phyloP scores from a whole-genome alignment of 1,140 invertebrate species.

The Nasonia longicornis region DNA sequence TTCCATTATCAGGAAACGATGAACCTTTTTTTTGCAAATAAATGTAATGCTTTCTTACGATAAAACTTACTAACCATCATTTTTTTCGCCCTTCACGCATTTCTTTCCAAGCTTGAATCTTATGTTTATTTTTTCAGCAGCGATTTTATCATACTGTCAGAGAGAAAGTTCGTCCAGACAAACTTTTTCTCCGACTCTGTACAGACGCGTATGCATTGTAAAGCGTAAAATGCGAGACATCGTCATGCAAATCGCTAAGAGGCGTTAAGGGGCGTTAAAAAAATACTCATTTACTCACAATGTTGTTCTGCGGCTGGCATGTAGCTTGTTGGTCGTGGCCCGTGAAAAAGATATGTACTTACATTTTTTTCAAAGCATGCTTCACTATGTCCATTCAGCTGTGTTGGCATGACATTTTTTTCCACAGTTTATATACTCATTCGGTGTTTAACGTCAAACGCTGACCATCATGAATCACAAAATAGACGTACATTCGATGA shows the following conservation, averaged over 20 bases:
- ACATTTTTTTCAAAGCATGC: slow-evolving; percentile 53
- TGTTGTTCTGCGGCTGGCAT: slow-evolving; percentile 48
- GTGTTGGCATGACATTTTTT: slow-evolving; percentile 53
- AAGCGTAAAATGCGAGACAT: not conserved
- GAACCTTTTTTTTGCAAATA: slow-evolving; percentile 62
- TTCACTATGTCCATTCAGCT: slow-evolving; percentile 46
- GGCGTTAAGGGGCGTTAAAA: not conserved
- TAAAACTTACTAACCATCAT: slow-evolving; percentile 63
- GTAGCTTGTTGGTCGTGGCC: slow-evolving; percentile 48
- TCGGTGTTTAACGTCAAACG: slow-evolving; percentile 1
- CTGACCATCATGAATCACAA: not conserved
- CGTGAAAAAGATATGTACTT: slow-evolving; percentile 41
- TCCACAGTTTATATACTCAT: slow-evolving; percentile 24
- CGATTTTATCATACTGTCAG: not conserved
- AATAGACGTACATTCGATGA: not conserved
- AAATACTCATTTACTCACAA: slow-evolving; percentile 19
- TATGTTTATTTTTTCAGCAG: slow-evolving; percentile 18
- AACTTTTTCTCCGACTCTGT: slow-evolving; percentile 9
- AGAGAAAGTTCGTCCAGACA: not conserved
- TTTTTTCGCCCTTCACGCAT: slow-evolving; percentile 49
- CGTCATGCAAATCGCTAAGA: not conserved
- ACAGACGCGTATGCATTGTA: not conserved
- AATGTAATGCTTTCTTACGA: slow-evolving; percentile 65
- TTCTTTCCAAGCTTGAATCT: slow-evolving; percentile 32
- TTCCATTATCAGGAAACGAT: slow-evolving; percentile 52